Conservation (phyloP, 1,140 invertebrate genomes). For the Drosophila aff. region DNA sequence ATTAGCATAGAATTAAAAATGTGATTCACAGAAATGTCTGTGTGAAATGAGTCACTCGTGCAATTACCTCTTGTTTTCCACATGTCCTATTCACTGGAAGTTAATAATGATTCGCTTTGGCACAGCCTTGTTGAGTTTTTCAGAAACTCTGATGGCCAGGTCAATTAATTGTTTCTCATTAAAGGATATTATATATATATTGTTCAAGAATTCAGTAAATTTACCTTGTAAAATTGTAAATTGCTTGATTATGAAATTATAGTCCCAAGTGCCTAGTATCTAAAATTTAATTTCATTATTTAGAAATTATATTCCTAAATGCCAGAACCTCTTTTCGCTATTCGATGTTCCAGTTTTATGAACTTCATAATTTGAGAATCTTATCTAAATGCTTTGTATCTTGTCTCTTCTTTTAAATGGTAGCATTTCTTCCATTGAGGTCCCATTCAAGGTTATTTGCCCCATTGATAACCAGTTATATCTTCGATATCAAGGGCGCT, state of each 20-base stretch:
- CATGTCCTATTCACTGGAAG: not conserved
- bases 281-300: no score
- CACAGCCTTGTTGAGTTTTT: not conserved
- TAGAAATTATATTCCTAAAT: not conserved
- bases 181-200: not conserved
- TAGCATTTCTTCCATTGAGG: not conserved
- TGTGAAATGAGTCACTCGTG: slow-evolving; percentile 7
- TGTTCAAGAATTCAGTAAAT: not conserved
- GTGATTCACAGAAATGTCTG: slow-evolving; percentile 12
- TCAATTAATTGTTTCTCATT: not conserved
- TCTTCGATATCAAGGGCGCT: slow-evolving; percentile 3
- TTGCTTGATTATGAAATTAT: not conserved
- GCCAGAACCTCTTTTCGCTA: not conserved
- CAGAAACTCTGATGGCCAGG: not conserved
- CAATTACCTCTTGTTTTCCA: not conserved
- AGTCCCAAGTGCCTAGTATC: no score
- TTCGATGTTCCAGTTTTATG: not conserved
- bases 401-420: not conserved
- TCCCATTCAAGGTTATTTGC: not conserved
- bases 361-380: not conserved
- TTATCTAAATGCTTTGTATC: not conserved
- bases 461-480: slow-evolving; percentile 9
- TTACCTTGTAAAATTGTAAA: not conserved
- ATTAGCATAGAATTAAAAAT: slow-evolving; percentile 21
- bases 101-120: not conserved